phyloP scores from a whole-genome alignment of 2,113 vertebrate genomes.

The Arizona elegans region DNA sequence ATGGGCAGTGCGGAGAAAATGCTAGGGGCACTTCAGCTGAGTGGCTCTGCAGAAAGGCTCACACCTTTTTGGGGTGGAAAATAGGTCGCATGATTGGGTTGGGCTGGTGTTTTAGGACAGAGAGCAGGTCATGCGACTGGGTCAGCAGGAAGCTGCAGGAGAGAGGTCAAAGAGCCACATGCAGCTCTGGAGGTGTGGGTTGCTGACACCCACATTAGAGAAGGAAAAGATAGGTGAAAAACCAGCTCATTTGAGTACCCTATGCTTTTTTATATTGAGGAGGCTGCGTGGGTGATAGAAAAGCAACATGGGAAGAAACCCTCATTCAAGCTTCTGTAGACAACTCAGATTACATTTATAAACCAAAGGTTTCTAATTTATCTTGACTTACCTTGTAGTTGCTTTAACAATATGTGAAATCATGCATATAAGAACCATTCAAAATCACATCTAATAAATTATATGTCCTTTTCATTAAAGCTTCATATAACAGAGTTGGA shows the following conservation, averaged over 20 bases:
- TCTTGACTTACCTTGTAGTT: neutral
- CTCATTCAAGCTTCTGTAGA: neutral
- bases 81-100: fast-evolving
- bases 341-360: neutral
- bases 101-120: too few relatives aligned
- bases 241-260: neutral
- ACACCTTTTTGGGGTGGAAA: too few relatives aligned
- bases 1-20: neutral
- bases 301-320: neutral
- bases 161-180: too few relatives aligned
- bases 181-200: too few relatives aligned
- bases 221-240: neutral
- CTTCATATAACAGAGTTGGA: neutral
- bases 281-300: neutral
- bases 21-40: neutral
- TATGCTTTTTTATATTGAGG: neutral
- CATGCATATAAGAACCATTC: neutral
- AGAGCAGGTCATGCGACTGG: too few relatives aligned
- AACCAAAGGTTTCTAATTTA: neutral
- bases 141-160: too few relatives aligned
- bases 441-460: neutral
- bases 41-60: too few relatives aligned
- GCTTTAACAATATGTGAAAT: neutral
- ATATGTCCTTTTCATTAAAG: neutral
- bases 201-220: neutral